Evolutionary conservation across 1,140 invertebrate genomes (phyloP), one percentile per base, ranked within the genome.

Genomic region (Cotesia typhae): DNA sequence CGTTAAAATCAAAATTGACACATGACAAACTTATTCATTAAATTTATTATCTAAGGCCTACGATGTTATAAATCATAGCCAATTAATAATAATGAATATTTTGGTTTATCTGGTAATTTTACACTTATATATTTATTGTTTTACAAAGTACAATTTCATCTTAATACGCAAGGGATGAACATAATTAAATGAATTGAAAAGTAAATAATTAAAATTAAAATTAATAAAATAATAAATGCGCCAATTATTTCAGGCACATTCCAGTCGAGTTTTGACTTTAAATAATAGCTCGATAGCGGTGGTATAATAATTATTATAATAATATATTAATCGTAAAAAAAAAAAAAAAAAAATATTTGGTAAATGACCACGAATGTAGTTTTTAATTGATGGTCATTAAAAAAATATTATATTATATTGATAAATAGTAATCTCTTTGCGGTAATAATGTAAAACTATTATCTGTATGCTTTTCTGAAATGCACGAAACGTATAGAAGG

Each of bases 401-500:
- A 10, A 47, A 72, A 47, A 72, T 80, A 79, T 81, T 82, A 37
- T 14, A 65, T 12, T 37, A 35, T 35, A 61, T 35, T 37, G 35
- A 61, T 35, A 36, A 64, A 64, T 83, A 81, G 80, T 86, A 86
- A 86, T 85, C 82, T 81, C 84, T 78, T 85, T 82, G 82, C 82
- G 81, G 84, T 79, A 83, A 85, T 75, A 84, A 85, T 86, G 79
- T 86, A 81, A 83, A 82, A 47, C 41, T 47, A 47, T 79, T 86
- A 85, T 83, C 87, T 89, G 88, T 89, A 89, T 89, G 88, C 89
- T 89, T 88, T 88, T 84, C 83, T 89, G 89, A 90, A 90, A 90
- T 90, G 89, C 89, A 90, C 89, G 89, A 89, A 90, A 90, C 89
- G 87, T 89, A 89, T 90, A 89, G 89, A 90, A 90, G 88, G 88